Conservation (phyloP, 2,113 vertebrate genomes). For the Raphicerus campestris region DNA sequence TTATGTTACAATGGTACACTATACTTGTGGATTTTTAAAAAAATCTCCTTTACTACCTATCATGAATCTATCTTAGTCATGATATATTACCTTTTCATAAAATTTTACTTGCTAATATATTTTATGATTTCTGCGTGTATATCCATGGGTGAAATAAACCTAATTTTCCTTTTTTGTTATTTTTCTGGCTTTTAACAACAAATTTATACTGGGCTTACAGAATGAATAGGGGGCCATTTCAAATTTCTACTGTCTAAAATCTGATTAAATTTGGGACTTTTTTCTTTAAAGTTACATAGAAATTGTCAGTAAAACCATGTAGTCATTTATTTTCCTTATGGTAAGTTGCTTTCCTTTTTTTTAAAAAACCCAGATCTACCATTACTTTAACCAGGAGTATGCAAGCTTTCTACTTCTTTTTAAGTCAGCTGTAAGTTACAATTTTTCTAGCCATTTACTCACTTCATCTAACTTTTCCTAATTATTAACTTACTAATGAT, state of each 20-base stretch:
- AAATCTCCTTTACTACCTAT: neutral
- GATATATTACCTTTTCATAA: neutral
- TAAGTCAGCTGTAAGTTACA: neutral
- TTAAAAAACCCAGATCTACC: neutral
- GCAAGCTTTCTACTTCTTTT: neutral
- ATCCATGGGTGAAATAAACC: neutral
- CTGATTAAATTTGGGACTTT: neutral
- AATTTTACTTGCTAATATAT: neutral
- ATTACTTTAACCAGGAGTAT: neutral
- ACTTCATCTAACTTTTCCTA: neutral
- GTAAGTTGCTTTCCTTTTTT: neutral
- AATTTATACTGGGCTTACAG: neutral
- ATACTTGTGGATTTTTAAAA: neutral
- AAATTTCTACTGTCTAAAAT: neutral
- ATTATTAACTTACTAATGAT: neutral
- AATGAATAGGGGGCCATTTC: neutral
- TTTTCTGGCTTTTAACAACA: neutral
- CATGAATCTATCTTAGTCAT: neutral
- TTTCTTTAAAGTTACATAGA: neutral
- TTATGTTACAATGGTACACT: neutral
- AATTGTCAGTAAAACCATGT: neutral
- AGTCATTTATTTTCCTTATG: neutral
- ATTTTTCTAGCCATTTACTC: neutral
- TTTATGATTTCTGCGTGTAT: neutral
- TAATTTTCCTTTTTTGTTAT: neutral